Conservation (phyloP, 1,140 invertebrate genomes). For the Rhopalosiphum maidis region DNA sequence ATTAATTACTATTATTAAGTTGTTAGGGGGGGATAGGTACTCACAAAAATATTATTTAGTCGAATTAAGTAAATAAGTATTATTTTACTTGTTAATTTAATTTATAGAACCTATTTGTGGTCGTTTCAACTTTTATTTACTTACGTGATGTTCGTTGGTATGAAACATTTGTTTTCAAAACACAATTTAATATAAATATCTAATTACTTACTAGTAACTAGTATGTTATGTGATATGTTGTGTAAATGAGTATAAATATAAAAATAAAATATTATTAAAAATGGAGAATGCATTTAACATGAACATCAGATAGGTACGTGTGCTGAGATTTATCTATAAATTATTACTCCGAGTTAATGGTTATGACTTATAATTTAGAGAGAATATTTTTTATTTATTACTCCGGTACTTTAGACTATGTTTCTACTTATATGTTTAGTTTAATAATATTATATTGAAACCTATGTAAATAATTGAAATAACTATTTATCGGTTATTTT, state of each 20-base stretch:
- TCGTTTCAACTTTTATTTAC: neutral
- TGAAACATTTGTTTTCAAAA: neutral
- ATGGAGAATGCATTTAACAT: neutral
- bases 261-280: neutral
- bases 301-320: neutral
- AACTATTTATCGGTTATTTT: neutral
- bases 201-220: neutral
- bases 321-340: neutral
- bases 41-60: neutral
- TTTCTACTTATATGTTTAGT: neutral
- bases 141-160: neutral
- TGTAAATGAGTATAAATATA: neutral
- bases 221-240: neutral
- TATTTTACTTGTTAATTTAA: neutral
- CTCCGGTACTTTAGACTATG: neutral
- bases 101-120: neutral
- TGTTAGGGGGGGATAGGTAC: neutral
- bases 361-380: neutral
- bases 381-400: neutral
- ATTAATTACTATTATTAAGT: neutral
- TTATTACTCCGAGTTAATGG: neutral
- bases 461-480: neutral
- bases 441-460: too few relatives aligned
- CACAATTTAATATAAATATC: neutral
- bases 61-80: neutral